A percentile compares a stretch with the other conserved stretches of the same genome.
Evolutionary conservation across 2,888 invertebrate genomes (phyloP).

Genomic region (Drosophila neonasuta): DNA sequence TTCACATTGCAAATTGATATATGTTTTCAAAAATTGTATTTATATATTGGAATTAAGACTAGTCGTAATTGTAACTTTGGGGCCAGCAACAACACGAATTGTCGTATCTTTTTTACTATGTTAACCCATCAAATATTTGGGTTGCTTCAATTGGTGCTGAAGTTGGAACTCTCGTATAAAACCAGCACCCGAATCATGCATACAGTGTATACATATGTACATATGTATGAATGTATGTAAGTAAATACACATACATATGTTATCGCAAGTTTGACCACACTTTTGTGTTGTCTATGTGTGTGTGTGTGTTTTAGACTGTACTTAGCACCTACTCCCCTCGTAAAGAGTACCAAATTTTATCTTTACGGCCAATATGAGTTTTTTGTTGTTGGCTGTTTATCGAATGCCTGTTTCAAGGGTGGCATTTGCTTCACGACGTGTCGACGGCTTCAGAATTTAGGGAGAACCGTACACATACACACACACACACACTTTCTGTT

Average conservation of each 20-base stretch:
- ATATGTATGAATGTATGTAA: background rate
- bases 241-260: conserved; percentile 6
- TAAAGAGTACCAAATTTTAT: conserved; percentile 60
- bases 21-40: too few relatives aligned
- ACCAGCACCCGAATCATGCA: too few relatives aligned
- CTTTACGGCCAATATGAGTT: conserved; percentile 70
- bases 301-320: conserved; percentile 29
- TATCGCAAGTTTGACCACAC: conserved; percentile 64
- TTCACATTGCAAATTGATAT: too few relatives aligned
- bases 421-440: conserved; percentile 39
- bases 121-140: background rate
- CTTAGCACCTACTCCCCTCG: conserved; percentile 68
- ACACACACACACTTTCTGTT: conserved; percentile 10
- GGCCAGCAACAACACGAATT: too few relatives aligned
- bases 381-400: conserved; percentile 5
- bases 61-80: too few relatives aligned
- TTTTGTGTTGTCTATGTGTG: conserved; percentile 36
- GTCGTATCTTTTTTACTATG: background rate
- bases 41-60: too few relatives aligned
- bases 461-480: conserved; percentile 15
- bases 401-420: conserved; percentile 53
- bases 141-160: too few relatives aligned
- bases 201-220: background rate
- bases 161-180: too few relatives aligned
- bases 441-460: conserved; percentile 4